Conservation (phyloP, 2,888 invertebrate species). For the Drosophila ezoana region DNA sequence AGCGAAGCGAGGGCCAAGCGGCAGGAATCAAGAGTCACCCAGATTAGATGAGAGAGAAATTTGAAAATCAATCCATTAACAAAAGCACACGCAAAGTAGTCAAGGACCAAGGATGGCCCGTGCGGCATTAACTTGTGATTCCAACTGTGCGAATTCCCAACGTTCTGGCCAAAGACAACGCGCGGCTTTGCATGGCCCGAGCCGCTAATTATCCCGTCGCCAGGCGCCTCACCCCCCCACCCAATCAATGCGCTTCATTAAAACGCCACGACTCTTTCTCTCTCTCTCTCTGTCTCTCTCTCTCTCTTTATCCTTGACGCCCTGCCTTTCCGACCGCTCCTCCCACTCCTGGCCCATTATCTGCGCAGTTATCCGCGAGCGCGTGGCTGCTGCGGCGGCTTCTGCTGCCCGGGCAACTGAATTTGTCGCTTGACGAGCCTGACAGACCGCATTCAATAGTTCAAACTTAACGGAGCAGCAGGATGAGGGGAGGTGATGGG, state of each 20-base stretch:
- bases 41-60: slow-evolving; percentile 73
- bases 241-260: slow-evolving; percentile 79
- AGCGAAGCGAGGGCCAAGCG: slow-evolving; percentile 8
- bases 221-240: slow-evolving; percentile 30
- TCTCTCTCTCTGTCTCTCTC: background rate
- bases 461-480: slow-evolving; percentile 19
- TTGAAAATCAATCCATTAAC: slow-evolving; percentile 82
- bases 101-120: slow-evolving; percentile 39
- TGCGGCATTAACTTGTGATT: slow-evolving; percentile 83
- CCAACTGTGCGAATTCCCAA: slow-evolving; percentile 84
- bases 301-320: background rate
- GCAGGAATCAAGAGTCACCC: slow-evolving; percentile 65
- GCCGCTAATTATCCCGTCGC: slow-evolving; percentile 81
- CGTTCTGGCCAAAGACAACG: slow-evolving; percentile 53
- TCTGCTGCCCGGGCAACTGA: slow-evolving; percentile 63
- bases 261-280: slow-evolving; percentile 60
- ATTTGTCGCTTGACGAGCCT: slow-evolving; percentile 46
- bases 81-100: slow-evolving; percentile 63
- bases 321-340: background rate
- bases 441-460: slow-evolving; percentile 67
- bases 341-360: slow-evolving; percentile 65
- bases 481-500: background rate
- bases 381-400: slow-evolving; percentile 30
- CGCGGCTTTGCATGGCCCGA: slow-evolving; percentile 79
- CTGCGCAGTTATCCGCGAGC: slow-evolving; percentile 72